Conservation (phyloP, 2,888 invertebrate species). For the Rhagium mordax region DNA sequence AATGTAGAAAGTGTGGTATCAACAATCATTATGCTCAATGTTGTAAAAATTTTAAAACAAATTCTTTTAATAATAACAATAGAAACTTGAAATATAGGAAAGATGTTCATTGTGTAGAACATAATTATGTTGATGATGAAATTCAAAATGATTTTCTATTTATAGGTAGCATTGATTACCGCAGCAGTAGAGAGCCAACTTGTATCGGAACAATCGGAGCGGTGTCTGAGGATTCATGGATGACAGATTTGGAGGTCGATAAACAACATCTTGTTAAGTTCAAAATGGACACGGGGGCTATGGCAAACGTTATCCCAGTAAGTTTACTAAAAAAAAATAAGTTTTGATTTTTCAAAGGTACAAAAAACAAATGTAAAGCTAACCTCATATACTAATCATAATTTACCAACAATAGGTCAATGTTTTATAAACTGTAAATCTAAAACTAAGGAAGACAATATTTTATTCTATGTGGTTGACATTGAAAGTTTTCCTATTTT, state of each 20-base stretch:
- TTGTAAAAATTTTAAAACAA: neutral
- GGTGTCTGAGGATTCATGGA: constrained; percentile 17
- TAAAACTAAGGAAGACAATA: constrained; percentile 14
- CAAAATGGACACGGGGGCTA: too few species aligned
- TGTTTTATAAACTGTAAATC: constrained; percentile 15
- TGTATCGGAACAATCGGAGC: neutral
- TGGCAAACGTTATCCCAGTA: constrained; percentile 5
- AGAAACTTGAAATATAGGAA: neutral
- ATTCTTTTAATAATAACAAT: neutral
- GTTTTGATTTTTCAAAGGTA: constrained; percentile 17
- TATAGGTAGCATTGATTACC: neutral
- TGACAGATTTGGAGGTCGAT: constrained; percentile 1
- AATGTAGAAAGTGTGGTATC: constrained; percentile 33
- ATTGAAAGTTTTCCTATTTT: constrained; percentile 34
- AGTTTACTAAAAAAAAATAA: constrained; percentile 1
- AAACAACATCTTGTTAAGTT: neutral
- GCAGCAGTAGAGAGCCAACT: neutral
- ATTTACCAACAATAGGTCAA: constrained; percentile 17
- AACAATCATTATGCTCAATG: constrained; percentile 30
- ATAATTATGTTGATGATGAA: neutral
- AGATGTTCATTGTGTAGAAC: neutral
- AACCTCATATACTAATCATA: constrained; percentile 28
- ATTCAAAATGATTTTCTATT: neutral
- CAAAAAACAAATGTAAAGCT: constrained; percentile 21
- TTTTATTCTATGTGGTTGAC: constrained; percentile 37